phyloP scores from a whole-genome alignment of 2,113 vertebrate genomes.

The Malurus elegans region DNA sequence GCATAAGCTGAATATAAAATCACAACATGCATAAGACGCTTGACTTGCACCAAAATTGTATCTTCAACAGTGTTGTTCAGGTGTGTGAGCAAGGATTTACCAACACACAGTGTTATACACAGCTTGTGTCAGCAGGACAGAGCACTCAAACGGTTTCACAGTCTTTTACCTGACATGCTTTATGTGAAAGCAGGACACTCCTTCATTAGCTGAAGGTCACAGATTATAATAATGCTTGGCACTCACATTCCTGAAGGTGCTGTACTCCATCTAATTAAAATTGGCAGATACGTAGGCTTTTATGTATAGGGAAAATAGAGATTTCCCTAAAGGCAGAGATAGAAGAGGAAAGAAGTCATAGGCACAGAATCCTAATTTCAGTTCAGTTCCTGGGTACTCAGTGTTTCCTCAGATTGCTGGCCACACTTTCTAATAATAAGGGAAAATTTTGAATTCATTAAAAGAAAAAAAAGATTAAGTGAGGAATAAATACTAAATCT shows the following conservation, averaged over 20 bases:
- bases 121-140: background rate
- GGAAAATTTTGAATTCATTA: background rate
- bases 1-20: background rate
- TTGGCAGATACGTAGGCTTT: background rate
- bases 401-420: background rate
- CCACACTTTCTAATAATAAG: background rate
- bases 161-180: background rate
- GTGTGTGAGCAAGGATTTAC: background rate
- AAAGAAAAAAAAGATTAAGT: background rate
- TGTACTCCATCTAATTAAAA: conserved; percentile 42
- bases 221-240: conserved; percentile 14
- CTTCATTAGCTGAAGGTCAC: conserved; percentile 45
- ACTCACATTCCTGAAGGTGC: conserved; percentile 19
- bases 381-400: background rate
- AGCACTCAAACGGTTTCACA: background rate
- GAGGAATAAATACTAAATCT: background rate
- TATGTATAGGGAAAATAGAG: background rate
- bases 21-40: background rate
- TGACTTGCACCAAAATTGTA: background rate
- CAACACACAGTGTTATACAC: background rate
- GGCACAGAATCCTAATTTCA: conserved; percentile 3
- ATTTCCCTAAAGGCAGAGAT: conserved; percentile 26
- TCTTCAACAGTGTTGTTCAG: accelerated
- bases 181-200: background rate
- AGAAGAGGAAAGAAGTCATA: background rate